Conservation (phyloP, 2,888 invertebrate species). For the Coleophora deauratella region DNA sequence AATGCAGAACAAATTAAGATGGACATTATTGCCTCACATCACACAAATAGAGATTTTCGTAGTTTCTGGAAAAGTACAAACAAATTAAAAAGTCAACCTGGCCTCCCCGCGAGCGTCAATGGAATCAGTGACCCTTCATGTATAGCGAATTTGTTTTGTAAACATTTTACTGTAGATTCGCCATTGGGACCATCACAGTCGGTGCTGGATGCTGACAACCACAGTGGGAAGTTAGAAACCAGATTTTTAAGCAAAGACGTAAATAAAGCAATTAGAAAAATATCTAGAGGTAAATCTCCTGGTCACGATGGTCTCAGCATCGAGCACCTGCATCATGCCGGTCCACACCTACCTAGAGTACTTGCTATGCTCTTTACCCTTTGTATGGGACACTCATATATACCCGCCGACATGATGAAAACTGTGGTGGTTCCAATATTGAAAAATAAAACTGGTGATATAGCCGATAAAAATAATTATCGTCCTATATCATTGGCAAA, state of each 20-base stretch:
- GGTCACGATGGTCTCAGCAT: background rate
- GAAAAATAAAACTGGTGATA: constrained; percentile 10
- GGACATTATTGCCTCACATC: too few relatives aligned
- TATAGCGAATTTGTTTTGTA: too few relatives aligned
- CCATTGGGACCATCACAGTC: too few relatives aligned
- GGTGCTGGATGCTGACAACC: background rate
- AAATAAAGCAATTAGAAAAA: background rate
- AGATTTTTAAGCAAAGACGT: too few relatives aligned
- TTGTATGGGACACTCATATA: too few relatives aligned
- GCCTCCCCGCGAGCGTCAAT: background rate
- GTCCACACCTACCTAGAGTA: background rate
- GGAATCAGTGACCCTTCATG: too few relatives aligned
- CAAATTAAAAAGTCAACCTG: constrained; percentile 1
- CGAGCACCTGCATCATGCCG: background rate
- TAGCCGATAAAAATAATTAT: too few relatives aligned
- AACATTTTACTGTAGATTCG: too few relatives aligned
- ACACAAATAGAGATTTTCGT: constrained; percentile 3
- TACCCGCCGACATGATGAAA: too few relatives aligned
- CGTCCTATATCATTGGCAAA: constrained; percentile 7
- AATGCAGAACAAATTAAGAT: constrained; percentile 8
- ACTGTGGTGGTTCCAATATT: constrained; percentile 10
- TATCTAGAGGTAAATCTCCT: background rate
- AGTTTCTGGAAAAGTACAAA: too few relatives aligned
- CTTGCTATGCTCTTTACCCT: too few relatives aligned
- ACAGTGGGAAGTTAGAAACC: background rate